Evolutionary conservation across 2,113 vertebrate species (phyloP), one percentile per base, ranked within the genome.

Genomic region (Blennius ocellaris): DNA sequence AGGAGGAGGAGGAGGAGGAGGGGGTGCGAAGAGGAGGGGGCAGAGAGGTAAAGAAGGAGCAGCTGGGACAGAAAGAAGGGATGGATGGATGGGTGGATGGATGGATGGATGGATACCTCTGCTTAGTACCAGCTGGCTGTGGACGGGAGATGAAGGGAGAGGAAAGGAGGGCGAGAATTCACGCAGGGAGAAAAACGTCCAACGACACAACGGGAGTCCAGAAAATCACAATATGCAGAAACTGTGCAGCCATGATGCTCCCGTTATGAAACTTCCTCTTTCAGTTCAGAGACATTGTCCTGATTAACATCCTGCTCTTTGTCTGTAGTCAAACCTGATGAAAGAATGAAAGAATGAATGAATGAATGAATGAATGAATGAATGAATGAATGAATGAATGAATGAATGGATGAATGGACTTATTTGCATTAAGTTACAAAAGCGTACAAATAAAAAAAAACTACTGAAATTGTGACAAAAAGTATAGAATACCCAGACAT

Each of bases 31-130:
- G 2, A 69, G 69, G 80, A 62, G 67, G 76, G 51, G 77, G 71
- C 9, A 64, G 52, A 62, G 70, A 51, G 65, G 75, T 79, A 68
- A 41, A 81, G 2, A 79, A 76, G 54, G 76, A 84, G 87, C 59
- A 78, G 82, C 70, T 80, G 83, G 83, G 85, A 83, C 74, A 83
- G 71, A 57, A 65, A 44, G 50, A 40, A 47, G 40, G 15, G 49
- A 62, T 62, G 52, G 80, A 69, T 65, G 50, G 63, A 72, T n/a
- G n/a, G n/a, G n/a, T n/a, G n/a, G n/a, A n/a, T n/a, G n/a, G n/a
- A n/a, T 55, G 75, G 53, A 73, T 52, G 84, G 87, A 78, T 79
- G 86, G 77, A 89, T 84, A 85, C 84, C 83, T 86, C 83, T 83
- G 84, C 87, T 77, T 49, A 45, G 65, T 45, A 90, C 86, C 89